Conservation (phyloP, 2,113 vertebrate species). For the Onychostoma macrolepis region DNA sequence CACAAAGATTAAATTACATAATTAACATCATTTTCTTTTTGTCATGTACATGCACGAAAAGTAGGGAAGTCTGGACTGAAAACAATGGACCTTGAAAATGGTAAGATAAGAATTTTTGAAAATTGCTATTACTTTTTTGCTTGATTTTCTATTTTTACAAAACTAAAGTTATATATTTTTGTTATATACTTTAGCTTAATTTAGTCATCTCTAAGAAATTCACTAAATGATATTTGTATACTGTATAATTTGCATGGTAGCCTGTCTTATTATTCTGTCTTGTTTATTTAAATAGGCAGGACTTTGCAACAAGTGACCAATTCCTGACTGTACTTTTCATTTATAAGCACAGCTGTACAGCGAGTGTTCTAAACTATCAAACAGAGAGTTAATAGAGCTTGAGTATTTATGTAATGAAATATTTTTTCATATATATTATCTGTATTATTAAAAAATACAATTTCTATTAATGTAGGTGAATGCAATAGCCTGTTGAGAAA, state of each 20-base stretch:
- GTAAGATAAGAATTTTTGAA: background rate
- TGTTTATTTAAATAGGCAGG: no score
- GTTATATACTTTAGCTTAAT: no score
- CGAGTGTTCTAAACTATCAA: no score
- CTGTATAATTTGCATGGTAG: background rate
- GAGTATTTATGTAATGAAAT: no score
- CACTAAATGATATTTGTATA: background rate
- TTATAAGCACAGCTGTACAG: background rate
- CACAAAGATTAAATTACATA: background rate
- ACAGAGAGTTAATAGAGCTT: background rate
- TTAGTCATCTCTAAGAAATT: background rate
- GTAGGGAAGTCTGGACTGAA: no score
- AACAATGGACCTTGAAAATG: background rate
- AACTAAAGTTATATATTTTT: background rate
- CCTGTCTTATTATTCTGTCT: no score
- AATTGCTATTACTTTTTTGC: no score
- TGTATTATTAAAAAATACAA: background rate
- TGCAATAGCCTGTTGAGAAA: background rate
- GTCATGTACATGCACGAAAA: background rate
- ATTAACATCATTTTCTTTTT: background rate
- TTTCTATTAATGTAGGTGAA: background rate
- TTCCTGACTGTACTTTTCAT: background rate
- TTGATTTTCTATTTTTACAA: background rate
- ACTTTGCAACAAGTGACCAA: background rate
- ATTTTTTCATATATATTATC: background rate